Conservation (phyloP, 1,140 invertebrate species). For the Drosophila busckii region DNA sequence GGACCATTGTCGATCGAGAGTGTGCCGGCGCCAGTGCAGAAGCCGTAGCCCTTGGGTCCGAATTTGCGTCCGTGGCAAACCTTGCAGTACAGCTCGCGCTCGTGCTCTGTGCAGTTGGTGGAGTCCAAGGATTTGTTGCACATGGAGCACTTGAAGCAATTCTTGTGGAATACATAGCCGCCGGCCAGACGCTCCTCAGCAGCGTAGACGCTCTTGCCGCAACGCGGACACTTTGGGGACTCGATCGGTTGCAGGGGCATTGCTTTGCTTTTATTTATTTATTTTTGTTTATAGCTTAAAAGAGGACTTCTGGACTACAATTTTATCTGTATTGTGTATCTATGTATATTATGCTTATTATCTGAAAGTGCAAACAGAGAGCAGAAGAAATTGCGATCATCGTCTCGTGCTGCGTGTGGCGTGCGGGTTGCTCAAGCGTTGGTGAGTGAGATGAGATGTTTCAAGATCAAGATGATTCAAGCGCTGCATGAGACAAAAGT, state of each 20-base stretch:
- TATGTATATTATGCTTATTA: conserved; percentile 61
- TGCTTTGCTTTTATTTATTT: conserved; percentile 68
- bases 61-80: conserved; percentile 98
- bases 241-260: conserved; percentile 99
- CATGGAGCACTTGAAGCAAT: conserved; percentile 98
- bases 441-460: conserved; percentile 20
- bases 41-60: conserved; percentile 98
- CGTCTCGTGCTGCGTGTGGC: conserved; percentile 5
- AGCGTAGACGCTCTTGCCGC: conserved; percentile 98
- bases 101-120: conserved; percentile 97
- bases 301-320: conserved; percentile 41
- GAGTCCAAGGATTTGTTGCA: conserved; percentile 99
- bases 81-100: conserved; percentile 97
- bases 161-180: conserved; percentile 98
- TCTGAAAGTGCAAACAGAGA: conserved; percentile 61
- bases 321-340: conserved; percentile 42
- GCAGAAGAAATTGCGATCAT: conserved; percentile 34
- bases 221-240: conserved; percentile 98
- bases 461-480: conserved; percentile 12
- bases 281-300: conserved; percentile 32
- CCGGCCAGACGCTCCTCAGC: conserved; percentile 98
- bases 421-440: conserved; percentile 18
- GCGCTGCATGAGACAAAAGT: conserved; percentile 25
- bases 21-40: conserved; percentile 97
- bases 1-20: conserved; percentile 97